Base-by-base conservation (phyloP, 2,888 invertebrate genomes). In the Clanis bilineata region DNA sequence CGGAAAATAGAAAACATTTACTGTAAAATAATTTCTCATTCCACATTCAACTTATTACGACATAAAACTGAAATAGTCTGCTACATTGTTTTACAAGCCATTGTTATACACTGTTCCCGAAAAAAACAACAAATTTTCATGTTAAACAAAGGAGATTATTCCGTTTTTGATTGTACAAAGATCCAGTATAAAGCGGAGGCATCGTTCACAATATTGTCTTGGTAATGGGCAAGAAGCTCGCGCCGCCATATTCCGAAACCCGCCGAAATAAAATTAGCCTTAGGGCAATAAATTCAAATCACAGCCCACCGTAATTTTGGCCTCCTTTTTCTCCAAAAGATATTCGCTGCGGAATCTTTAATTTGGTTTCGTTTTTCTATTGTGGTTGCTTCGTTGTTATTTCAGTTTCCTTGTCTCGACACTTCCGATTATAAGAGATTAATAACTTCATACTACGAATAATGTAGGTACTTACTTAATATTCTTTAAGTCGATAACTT, bases 231-330 rank as follows among this genome's bases (percentile, higher is more conserved):
- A 77, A 79, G 80, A 76, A 71, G 77, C 73, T 74, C 69, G 72
- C 71, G 61, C 67, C 64, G 68, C 79, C 76, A 79, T 79, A 83
- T 80, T 76, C 76, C 72, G 71, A 69, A 79, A 73, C 77, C 73
- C 76, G 69, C 76, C 75, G 77, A 88, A 90, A 89, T 87, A 88
- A 90, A 89, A 90, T 90, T 88, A 90, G 86, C 86, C 83, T 83
- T 77, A 72, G 80, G 80, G 87, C 85, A 88, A 89, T 90, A 89
- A 90, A 90, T 90, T 89, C 89, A 89, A 90, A 91, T 91, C 90
- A 90, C 88, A 86, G 77, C 81, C 73, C 78, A 78, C 79, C 81
- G 83, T 86, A 88, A 88, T 89, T 89, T 83, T 79, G 78, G 82
- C 82, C 84, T 85, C 83, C 83, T 88, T 88, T 86, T 88, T 83